A percentile compares a stretch with the other conserved stretches of the same genome.
These are phyloP conservation scores for Aplochiton taeniatus DNA, from an alignment of 2,797 vertebrate species.

Conservation along the genomic window DNA sequence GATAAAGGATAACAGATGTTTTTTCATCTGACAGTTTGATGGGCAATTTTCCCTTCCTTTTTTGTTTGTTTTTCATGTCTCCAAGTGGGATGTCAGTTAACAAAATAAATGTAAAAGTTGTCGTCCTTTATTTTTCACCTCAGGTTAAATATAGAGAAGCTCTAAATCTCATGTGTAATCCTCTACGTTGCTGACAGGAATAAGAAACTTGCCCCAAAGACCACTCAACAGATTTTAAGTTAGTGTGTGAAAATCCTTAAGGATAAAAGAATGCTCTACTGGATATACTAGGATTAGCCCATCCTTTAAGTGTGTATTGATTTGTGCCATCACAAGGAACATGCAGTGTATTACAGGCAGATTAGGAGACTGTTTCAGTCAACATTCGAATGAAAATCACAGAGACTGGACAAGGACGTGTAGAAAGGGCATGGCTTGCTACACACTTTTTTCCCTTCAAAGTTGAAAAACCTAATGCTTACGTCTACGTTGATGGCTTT, in stretches of 20 bases:
- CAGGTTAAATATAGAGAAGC: slow-evolving; percentile 55
- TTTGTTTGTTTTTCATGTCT: slow-evolving; percentile 37
- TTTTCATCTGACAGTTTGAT: slow-evolving; percentile 52
- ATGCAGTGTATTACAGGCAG: slow-evolving; percentile 72
- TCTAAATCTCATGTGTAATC: slow-evolving; percentile 72
- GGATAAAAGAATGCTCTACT: slow-evolving; percentile 73
- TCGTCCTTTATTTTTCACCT: slow-evolving; percentile 14
- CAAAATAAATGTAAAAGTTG: not conserved
- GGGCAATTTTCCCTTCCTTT: not conserved
- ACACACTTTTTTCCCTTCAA: slow-evolving; percentile 7
- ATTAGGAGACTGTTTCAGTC: slow-evolving; percentile 68
- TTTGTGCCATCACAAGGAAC: slow-evolving; percentile 73
- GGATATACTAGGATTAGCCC: slow-evolving; percentile 76
- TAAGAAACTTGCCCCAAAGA: slow-evolving; percentile 67
- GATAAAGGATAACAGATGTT: slow-evolving; percentile 44
- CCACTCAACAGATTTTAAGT: slow-evolving; percentile 69
- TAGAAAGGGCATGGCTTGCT: not conserved
- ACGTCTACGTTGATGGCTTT: too few relatives aligned
- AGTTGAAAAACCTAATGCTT: too few relatives aligned
- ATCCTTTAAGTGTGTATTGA: slow-evolving; percentile 69
- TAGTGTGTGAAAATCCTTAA: slow-evolving; percentile 72
- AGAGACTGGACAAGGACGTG: slow-evolving; percentile 31
- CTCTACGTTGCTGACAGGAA: slow-evolving; percentile 67
- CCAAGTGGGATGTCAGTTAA: not conserved
- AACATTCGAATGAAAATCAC: slow-evolving; percentile 59